Evolutionary conservation across 2,888 invertebrate species (phyloP), one percentile per base, ranked within the genome.

Genomic region (Volucella inflata): DNA sequence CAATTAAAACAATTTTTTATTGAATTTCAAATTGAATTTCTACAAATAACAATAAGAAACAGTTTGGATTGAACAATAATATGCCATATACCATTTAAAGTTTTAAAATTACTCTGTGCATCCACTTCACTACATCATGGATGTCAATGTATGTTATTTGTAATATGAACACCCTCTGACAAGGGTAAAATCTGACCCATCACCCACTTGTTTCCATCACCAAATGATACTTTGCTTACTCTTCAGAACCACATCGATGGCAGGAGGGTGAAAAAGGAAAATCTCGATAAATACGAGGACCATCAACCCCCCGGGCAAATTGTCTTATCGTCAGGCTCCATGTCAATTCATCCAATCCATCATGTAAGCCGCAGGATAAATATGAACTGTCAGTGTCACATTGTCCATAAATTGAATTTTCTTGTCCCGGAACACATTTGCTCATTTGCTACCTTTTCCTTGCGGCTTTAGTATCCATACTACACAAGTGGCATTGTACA

Each of bases 351-450:
- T 72, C 80, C 80, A 80, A 85, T 85, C 85, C 76, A 85, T 85
- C 85, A 85, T 85, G 76, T 85, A 85, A 85, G 81, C 85, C 85
- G 81, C 67, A 85, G 85, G 85, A 81, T 85, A 85, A 77, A 85
- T 85, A 81, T 81, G 81, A 72, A 77, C 81, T 85, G 85, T 85
- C 85, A 85, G 68, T 81, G 85, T 81, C 85, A 85, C 76, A 85
- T 81, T 85, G 77, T 81, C 62, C 85, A 85, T 85, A 85, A 81
- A 85, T 85, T 81, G 76, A 85, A 81, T 85, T 85, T 81, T 60
- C 81, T 59, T 85, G 67, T 62, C 76, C 55, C 64, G 59, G 68
- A 71, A 76, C 71, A 67, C 62, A 81, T 80, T 84, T 60, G 55
- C 75, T 60, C 65, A 65, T 57, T 71, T 78, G 57, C 68, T n/a